Evolutionary conservation across 37 sponge, comb jelly and placozoan genomes (phyloP).

Genomic region (Spongia lamella): DNA sequence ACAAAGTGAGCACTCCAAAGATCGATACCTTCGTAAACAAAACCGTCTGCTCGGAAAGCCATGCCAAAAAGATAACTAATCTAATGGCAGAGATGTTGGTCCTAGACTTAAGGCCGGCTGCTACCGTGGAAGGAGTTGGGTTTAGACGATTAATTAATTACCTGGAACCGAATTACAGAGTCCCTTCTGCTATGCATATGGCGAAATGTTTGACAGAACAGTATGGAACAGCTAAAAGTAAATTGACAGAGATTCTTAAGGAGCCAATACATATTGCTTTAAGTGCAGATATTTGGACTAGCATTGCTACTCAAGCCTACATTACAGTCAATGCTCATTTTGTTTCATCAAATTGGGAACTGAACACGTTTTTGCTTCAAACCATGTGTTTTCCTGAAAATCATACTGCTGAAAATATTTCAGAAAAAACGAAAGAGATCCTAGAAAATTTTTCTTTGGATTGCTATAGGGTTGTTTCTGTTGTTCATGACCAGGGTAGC

Average conservation of each 20-base stretch:
- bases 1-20: neutral
- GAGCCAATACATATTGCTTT: conserved; percentile 3
- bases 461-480: neutral
- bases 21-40: neutral
- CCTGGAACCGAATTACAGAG: conserved; percentile 16
- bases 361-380: neutral
- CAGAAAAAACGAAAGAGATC: conserved; percentile 7
- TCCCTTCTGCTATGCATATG: conserved; percentile 14
- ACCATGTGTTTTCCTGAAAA: conserved; percentile 23
- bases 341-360: conserved; percentile 2
- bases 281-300: conserved; percentile 32
- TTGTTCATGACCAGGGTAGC: conserved; percentile 17
- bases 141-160: conserved; percentile 11
- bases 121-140: conserved; percentile 18
- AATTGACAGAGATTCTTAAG: conserved; percentile 1
- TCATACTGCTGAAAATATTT: conserved; percentile 25
- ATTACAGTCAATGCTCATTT: conserved; percentile 22
- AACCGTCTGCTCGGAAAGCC: neutral
- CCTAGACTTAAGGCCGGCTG: conserved; percentile 4
- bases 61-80: conserved; percentile 15
- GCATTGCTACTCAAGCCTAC: conserved; percentile 28
- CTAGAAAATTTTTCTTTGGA: neutral
- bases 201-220: neutral
- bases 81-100: conserved; percentile 14
- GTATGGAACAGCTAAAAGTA: neutral